Conservation (phyloP, 2,113 vertebrate genomes). For the Crotalus viridis region DNA sequence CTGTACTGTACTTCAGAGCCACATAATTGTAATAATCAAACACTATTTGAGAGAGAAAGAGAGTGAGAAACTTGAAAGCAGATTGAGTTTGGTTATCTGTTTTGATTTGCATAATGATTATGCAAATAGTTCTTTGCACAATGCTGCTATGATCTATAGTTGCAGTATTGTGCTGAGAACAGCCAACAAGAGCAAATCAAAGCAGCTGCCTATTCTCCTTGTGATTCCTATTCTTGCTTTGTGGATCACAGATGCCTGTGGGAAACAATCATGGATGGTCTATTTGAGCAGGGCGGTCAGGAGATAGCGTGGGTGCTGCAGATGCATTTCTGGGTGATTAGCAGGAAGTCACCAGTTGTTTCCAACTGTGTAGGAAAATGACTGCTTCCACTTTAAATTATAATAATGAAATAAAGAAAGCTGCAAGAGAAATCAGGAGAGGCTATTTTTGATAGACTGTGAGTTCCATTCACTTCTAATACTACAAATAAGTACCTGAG, state of each 20-base stretch:
- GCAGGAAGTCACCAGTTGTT: not conserved
- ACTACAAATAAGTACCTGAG: not conserved
- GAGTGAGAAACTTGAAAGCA: constrained; percentile 49
- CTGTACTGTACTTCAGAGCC: not conserved
- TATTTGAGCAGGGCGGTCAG: not conserved
- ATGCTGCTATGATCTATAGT: constrained; percentile 35
- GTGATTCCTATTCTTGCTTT: not conserved
- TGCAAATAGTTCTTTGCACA: constrained; percentile 32
- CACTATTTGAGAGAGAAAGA: constrained; percentile 4
- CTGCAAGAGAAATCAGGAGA: not conserved
- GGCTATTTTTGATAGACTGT: not conserved
- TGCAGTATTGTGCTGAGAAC: constrained; percentile 2
- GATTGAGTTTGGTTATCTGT: constrained; percentile 51
- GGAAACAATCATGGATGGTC: fast-evolving
- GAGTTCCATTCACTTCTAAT: not conserved
- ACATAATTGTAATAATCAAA: constrained; percentile 24
- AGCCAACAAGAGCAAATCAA: not conserved
- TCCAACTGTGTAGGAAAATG: not conserved
- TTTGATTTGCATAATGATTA: constrained; percentile 61
- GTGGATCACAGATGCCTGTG: not conserved
- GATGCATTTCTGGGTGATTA: not conserved
- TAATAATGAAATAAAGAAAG: not conserved
- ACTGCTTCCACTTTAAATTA: not conserved
- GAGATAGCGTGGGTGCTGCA: not conserved
- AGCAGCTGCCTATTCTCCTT: not conserved